Evolutionary conservation across 2,797 vertebrate genomes (phyloP).

Genomic region (Podarcis lilfordi): DNA sequence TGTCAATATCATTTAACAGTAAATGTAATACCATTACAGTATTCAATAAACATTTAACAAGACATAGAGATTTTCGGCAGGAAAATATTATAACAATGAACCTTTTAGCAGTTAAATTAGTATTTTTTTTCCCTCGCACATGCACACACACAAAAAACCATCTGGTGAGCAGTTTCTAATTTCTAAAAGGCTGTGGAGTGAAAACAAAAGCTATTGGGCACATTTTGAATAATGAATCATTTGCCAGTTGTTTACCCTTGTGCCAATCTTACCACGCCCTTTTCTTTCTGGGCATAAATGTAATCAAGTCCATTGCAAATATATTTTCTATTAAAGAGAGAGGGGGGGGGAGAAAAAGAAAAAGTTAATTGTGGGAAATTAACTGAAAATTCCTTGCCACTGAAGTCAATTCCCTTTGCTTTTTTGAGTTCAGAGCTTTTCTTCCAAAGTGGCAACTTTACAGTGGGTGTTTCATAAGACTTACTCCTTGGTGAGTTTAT

Average conservation of each 20-base stretch:
- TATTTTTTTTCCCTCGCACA: no score
- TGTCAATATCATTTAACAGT: slow-evolving; percentile 81
- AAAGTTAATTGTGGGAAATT: not conserved
- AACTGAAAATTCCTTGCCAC: slow-evolving; percentile 37
- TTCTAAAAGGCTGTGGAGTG: slow-evolving; percentile 76
- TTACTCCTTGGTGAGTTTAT: no score
- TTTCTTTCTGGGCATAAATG: slow-evolving; percentile 60
- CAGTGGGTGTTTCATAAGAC: not conserved
- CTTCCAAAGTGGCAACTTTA: not conserved
- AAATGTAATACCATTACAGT: slow-evolving; percentile 79
- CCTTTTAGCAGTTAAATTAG: slow-evolving; percentile 83
- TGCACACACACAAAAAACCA: slow-evolving; percentile 62
- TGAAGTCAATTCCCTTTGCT: not conserved
- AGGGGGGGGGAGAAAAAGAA: no score
- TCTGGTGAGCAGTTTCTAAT: slow-evolving; percentile 83
- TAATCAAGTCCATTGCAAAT: slow-evolving; percentile 72
- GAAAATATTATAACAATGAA: slow-evolving; percentile 73
- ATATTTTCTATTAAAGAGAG: slow-evolving; percentile 66
- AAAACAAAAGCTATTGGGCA: slow-evolving; percentile 67
- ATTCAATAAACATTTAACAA: slow-evolving; percentile 83
- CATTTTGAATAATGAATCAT: slow-evolving; percentile 76
- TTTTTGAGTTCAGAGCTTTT: not conserved
- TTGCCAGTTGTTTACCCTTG: slow-evolving; percentile 81
- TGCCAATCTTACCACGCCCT: slow-evolving; percentile 73
- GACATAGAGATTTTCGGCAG: slow-evolving; percentile 78